These are phyloP conservation scores for Brachyrhaphis roseni DNA, from an alignment of 2,797 vertebrate species.

Conservation along the genomic window DNA sequence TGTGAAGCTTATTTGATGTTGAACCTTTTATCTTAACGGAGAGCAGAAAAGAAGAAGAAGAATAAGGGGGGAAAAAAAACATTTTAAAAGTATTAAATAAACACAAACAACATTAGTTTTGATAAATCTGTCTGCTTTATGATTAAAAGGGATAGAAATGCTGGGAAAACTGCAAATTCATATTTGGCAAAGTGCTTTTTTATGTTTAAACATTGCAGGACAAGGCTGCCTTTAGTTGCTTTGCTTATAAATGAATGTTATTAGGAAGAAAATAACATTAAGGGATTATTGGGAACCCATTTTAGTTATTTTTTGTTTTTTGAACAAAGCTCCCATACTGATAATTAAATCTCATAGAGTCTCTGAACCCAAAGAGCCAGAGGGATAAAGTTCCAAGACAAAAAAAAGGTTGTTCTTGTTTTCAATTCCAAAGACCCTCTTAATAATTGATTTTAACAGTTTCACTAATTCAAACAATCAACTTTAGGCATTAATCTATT, in stretches of 20 bases:
- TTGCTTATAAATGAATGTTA: background rate
- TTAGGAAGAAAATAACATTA: background rate
- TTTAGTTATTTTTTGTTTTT: background rate
- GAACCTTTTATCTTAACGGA: background rate
- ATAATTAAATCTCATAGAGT: background rate
- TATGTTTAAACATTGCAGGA: background rate
- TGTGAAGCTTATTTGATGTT: slow-evolving; percentile 5
- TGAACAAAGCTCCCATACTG: background rate
- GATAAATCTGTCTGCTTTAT: background rate
- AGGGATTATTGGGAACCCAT: background rate
- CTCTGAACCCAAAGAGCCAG: background rate
- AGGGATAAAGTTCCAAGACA: background rate
- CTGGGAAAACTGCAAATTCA: background rate
- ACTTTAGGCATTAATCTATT: background rate
- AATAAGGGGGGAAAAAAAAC: background rate
- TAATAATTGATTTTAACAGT: background rate
- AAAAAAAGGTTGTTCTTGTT: background rate
- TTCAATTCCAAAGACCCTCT: background rate
- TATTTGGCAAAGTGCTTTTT: background rate
- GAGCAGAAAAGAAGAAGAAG: background rate
- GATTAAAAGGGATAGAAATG: background rate
- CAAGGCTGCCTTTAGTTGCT: background rate
- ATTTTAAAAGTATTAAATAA: background rate
- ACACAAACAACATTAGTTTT: background rate
- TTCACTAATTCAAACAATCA: background rate